Evolutionary conservation across 2,797 vertebrate genomes (phyloP), one percentile per base, ranked within the genome.

Genomic region (Neostethus bicornis): DNA sequence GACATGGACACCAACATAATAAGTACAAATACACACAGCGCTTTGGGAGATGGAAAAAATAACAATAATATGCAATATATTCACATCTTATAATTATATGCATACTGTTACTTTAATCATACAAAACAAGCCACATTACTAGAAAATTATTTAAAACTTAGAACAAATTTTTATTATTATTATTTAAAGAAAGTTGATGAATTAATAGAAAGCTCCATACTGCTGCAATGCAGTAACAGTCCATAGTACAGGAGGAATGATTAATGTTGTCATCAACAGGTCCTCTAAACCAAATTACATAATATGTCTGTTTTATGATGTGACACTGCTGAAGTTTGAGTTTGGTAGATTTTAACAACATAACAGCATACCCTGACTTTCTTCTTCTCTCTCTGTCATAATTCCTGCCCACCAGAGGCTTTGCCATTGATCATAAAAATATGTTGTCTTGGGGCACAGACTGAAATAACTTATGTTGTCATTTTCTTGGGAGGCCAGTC

Each of bases 401-500:
- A 51, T 44, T 51, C 43, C 35, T 34, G 34, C 16, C 16, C 20
- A 31, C 20, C 32, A 10, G n/a, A 23, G 13, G 38, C 14, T 42
- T 38, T 31, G 16, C 28, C 35, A 23, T 54, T 6, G 7, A 63
- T 19, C 10, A 4, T 54, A 35, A 43, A 39, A 48, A 54, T 42
- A 45, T 7, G 49, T 38, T 51, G 19, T 52, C 17, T 53, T n/a
- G 17, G 43, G 29, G 29, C 37, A 42, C 28, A 34, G 21, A 26
- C n/a, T 49, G 44, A 48, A 48, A 41, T 43, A 21, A 48, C 60
- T 42, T 35, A 63, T 20, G 50, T 34, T 47, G 51, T 47, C 35
- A 1, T 45, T 31, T 62, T 47, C 42, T 62, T 29, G 19, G 42
- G 51, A 24, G 51, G 43, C 23, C 44, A 25, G 34, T n/a, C 21